Conservation (phyloP, 1,140 invertebrate genomes). For the Apolygus lucorum region DNA sequence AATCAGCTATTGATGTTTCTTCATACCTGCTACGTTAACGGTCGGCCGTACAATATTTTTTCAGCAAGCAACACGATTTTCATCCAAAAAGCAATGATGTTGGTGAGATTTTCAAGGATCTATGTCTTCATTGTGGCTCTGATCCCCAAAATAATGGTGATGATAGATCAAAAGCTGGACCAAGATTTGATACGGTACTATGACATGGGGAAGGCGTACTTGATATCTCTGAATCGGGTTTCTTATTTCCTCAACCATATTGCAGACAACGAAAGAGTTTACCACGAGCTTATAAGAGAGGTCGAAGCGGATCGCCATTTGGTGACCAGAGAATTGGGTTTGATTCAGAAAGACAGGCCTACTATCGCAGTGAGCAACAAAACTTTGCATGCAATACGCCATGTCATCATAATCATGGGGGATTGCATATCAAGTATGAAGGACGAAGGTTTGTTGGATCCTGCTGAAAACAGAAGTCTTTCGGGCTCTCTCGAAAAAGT, state of each 20-base stretch:
- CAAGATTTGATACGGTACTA: constrained; percentile 5
- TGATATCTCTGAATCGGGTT: constrained; percentile 2
- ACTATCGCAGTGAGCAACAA: constrained; percentile 16
- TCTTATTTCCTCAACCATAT: constrained; percentile 14
- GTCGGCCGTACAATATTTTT: background rate
- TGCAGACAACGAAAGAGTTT: background rate
- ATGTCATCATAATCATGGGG: constrained; percentile 17
- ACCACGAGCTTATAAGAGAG: background rate
- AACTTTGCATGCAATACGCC: constrained; percentile 13
- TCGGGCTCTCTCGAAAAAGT: background rate
- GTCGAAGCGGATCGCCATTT: background rate
- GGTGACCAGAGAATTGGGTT: constrained; percentile 14
- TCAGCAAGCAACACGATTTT: background rate
- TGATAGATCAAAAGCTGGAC: constrained; percentile 18
- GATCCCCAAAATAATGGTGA: constrained; percentile 17
- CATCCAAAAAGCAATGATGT: background rate
- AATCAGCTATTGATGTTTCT: constrained; percentile 3
- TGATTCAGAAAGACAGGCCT: constrained; percentile 3
- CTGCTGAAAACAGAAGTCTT: constrained; percentile 13
- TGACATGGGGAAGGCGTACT: constrained; percentile 20
- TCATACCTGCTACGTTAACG: background rate
- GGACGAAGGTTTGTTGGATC: constrained; percentile 20
- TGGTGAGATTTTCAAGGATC: background rate
- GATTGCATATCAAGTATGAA: constrained; percentile 17
- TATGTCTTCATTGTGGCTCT: constrained; percentile 6